phyloP scores from a whole-genome alignment of 2,888 invertebrate genomes.

The Drosophila quinaria region DNA sequence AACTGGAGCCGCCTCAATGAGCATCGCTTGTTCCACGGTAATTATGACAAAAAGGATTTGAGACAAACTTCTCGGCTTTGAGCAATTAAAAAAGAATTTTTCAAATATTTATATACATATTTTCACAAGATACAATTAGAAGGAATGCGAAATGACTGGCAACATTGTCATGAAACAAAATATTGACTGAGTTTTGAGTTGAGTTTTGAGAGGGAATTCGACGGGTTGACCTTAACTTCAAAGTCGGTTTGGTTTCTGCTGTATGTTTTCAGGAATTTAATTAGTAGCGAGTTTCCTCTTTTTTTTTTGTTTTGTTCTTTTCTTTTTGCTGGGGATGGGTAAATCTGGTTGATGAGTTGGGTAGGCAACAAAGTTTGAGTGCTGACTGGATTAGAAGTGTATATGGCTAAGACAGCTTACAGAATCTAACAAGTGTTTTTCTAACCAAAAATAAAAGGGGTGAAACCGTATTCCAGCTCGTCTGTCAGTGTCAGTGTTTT shows the following conservation, averaged over 20 bases:
- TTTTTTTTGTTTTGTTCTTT: background rate
- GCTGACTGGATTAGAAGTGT: slow-evolving; percentile 9
- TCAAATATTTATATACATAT: slow-evolving; percentile 73
- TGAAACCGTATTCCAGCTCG: background rate
- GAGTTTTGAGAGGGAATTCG: slow-evolving; percentile 9
- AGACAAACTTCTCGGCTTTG: slow-evolving; percentile 66
- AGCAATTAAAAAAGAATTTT: slow-evolving; percentile 77
- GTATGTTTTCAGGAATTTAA: slow-evolving; percentile 39
- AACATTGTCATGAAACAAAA: slow-evolving; percentile 38
- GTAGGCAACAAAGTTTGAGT: slow-evolving; percentile 21
- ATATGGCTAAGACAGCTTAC: slow-evolving; percentile 13
- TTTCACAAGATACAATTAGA: slow-evolving; percentile 41
- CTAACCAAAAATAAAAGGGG: background rate
- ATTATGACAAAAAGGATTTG: slow-evolving; percentile 68
- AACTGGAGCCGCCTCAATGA: slow-evolving; percentile 29
- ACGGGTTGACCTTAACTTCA: slow-evolving; percentile 45
- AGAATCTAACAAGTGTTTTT: slow-evolving; percentile 2
- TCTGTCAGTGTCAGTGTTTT: background rate
- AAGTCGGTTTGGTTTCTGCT: slow-evolving; percentile 35
- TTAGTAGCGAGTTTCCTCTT: slow-evolving; percentile 30
- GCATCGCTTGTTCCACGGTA: slow-evolving; percentile 42
- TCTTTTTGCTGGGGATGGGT: background rate
- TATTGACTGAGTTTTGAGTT: slow-evolving; percentile 24
- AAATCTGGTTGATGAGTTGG: slow-evolving; percentile 32
- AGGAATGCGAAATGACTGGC: slow-evolving; percentile 19